Base-by-base conservation (phyloP, 2,888 invertebrate genomes). In the Cerastoderma edule region DNA sequence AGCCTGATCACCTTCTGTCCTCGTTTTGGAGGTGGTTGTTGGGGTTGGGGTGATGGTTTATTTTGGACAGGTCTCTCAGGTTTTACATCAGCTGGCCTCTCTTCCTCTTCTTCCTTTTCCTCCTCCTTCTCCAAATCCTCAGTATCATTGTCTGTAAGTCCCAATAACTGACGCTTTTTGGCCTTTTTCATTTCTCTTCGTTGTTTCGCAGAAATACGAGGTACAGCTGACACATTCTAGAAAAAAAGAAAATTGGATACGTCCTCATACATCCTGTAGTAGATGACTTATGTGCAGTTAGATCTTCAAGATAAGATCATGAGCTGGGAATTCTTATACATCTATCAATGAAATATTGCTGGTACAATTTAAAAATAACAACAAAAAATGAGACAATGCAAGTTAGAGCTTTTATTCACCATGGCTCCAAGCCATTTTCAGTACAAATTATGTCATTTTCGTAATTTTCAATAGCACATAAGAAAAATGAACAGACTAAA, bases 181-280 rank as follows among this genome's bases (percentile, higher is more conserved):
- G 83, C 83, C 74, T 89, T 89, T 84, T 89, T 88, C 88, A 86
- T 86, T 83, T 88, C 87, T 53, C 89, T 71, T 87, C 90, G 87
- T 72, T 91, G 90, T 80, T 90, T 94, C 88, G 89, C 92, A 60
- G 90, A 88, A 24, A 91, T 32, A 67, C 83, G 86, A 1, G 74
- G 65, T 3, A 75, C 80, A 27, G 56, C n/a, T 16, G 46, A 22
- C 3, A 8, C 28, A 22, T 22, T 50, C 50, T 50, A 50, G 22
- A 50, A 50, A 13, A 50, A 50, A n/a, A n/a, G n/a, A n/a, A n/a
- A n/a, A n/a, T n/a, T n/a, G n/a, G n/a, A n/a, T n/a, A n/a, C n/a
- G n/a, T n/a, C n/a, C n/a, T n/a, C n/a, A n/a, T n/a, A n/a, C n/a
- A n/a, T n/a, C n/a, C n/a, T n/a, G n/a, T n/a, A n/a, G n/a, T n/a